Evolutionary conservation across 30 jellyfish, hydroid and myxozoan genomes (phyloP).

Genomic region (Aurelia aurita): DNA sequence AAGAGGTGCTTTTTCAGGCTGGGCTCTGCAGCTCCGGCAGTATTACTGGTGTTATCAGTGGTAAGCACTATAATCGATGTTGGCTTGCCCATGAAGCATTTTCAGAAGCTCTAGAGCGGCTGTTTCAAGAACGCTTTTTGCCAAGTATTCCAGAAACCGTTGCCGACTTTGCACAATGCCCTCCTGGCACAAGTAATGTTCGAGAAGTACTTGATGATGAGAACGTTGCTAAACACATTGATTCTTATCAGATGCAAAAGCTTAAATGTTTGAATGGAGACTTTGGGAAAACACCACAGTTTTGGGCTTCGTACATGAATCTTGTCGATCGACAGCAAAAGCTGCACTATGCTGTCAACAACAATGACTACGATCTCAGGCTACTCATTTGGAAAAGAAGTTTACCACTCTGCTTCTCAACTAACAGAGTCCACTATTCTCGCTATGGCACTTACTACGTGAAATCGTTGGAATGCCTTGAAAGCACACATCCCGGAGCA

Average conservation of each 20-base stretch:
- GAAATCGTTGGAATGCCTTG: constrained; percentile 19
- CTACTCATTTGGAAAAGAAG: constrained; percentile 27
- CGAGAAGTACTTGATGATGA: neutral
- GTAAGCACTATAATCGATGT: constrained; percentile 5
- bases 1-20: constrained; percentile 4
- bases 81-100: constrained; percentile 11
- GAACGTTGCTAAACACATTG: neutral
- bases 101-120: constrained; percentile 26
- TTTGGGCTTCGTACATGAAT: constrained; percentile 14
- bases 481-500: constrained; percentile 56
- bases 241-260: neutral
- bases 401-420: constrained; percentile 40
- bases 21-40: neutral
- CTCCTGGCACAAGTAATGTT: too few species aligned
- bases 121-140: constrained; percentile 1
- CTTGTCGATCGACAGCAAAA: constrained; percentile 13
- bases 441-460: constrained; percentile 54
- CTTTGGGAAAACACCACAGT: constrained; percentile 44
- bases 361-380: constrained; percentile 31
- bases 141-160: neutral
- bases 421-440: constrained; percentile 34
- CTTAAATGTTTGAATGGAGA: constrained; percentile 13
- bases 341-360: constrained; percentile 22
- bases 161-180: neutral
- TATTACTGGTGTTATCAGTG: neutral